Evolutionary conservation across 2,888 invertebrate species (phyloP), one percentile per base, ranked within the genome.

Genomic region (Protophormia terraenovae): DNA sequence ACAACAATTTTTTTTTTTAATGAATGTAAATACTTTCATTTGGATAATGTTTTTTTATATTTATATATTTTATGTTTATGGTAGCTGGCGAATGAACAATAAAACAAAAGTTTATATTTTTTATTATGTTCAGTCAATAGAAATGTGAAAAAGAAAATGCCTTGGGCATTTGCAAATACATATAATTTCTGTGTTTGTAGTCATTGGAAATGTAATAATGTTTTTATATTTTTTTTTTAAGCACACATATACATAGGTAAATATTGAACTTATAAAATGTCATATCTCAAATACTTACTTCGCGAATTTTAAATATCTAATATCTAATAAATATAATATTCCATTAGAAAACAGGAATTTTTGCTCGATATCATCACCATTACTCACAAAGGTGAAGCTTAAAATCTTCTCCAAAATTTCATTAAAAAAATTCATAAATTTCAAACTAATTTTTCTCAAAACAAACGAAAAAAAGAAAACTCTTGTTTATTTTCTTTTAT

Each of bases 11-110:
- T 55, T 55, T 55, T 29, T 50, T 67, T 16, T 58, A 67, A 75
- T 53, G 3, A 58, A 10, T 41, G 60, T 41, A 75, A 72, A 62
- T 67, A 62, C 75, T 81, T 75, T 81, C 53, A 71, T 71, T 76
- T 71, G 62, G 35, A 71, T 82, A 71, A 29, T 72, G 41, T 64
- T 64, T 72, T 41, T 60, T 27, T 19, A 14, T 1, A 19, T 50
- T 19, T 16, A 41, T 67, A 24, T 35, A 41, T 5, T 53, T 73
- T 45, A 24, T 24, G 38, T 32, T 60, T 19, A 32, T 32, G 32
- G 38, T 50, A 50, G 64, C 6, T 41, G 5, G n/a, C 16, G 6
- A 24, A 24, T 41, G 32, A 41, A 71, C 19, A 69, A 71, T 53
- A 62, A 53, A 55, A n/a, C 2, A 29, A 64, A 50, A 72, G 53